phyloP scores from a whole-genome alignment of 2,888 invertebrate genomes.

The Brassicogethes aeneus region DNA sequence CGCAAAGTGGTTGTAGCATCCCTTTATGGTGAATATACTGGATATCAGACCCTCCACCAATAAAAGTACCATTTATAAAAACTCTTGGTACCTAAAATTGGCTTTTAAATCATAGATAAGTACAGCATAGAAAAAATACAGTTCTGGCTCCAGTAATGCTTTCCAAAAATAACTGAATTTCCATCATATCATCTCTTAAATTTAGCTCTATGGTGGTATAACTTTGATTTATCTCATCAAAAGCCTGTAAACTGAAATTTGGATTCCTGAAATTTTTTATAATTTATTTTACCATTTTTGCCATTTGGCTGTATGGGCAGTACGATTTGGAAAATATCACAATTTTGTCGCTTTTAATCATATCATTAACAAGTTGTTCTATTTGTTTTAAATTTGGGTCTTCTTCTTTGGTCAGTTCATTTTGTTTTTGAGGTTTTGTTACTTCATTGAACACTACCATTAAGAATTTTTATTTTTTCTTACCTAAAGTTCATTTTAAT shows the following conservation, averaged over 20 bases:
- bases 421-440: neutral
- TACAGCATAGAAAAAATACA: neutral
- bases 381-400: no score
- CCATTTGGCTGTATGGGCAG: neutral
- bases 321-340: conserved; percentile 1
- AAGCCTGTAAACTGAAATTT: neutral
- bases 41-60: neutral
- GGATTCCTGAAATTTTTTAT: neutral
- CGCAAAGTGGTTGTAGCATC: no score
- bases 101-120: neutral
- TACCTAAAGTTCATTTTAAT: no score
- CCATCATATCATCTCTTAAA: neutral
- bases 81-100: conserved; percentile 1
- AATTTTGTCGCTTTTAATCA: neutral
- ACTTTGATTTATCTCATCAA: neutral
- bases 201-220: neutral
- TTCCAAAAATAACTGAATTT: neutral
- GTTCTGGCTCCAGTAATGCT: neutral
- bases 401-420: neutral
- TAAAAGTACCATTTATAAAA: conserved; percentile 1
- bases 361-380: neutral
- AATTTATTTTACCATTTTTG: neutral
- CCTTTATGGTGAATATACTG: neutral
- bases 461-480: no score
- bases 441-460: no score